These are phyloP conservation scores for Oncorhynchus mykiss DNA, from an alignment of 2,113 vertebrate species.

Conservation along the genomic window DNA sequence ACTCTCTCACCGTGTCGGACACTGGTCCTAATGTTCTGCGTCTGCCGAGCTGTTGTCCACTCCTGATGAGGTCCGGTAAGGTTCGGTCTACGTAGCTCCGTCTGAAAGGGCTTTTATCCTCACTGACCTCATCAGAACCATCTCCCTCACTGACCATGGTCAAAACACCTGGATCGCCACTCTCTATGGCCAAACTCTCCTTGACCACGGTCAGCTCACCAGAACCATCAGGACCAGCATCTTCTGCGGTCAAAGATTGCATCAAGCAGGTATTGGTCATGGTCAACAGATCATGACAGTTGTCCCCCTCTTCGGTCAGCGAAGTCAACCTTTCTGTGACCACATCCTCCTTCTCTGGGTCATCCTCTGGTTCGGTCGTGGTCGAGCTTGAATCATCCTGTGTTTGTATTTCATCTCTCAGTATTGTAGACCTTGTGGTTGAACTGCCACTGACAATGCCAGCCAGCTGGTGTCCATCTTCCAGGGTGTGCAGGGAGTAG, in stretches of 20 bases:
- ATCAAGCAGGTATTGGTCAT: not conserved
- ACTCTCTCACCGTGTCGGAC: conserved; percentile 63
- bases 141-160: conserved; percentile 21
- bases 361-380: conserved; percentile 18
- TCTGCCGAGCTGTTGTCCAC: conserved; percentile 60
- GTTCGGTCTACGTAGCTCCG: conserved; percentile 45
- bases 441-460: not conserved
- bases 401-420: not conserved
- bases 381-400: not conserved
- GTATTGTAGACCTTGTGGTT: conserved; percentile 1
- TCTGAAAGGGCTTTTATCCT: conserved; percentile 15
- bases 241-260: conserved; percentile 15
- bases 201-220: conserved; percentile 29
- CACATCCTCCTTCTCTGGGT: conserved; percentile 10
- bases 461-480: conserved; percentile 20
- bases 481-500: conserved; percentile 49
- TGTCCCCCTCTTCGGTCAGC: conserved; percentile 2
- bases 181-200: conserved; percentile 9
- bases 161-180: conserved; percentile 19
- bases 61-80: conserved; percentile 72
- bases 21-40: conserved; percentile 70
- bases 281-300: not conserved
- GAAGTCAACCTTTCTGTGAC: not conserved
- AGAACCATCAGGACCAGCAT: not conserved
- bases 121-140: conserved; percentile 14